Base-by-base conservation (phyloP, 2,113 vertebrate species). In the Odontesthes bonariensis region DNA sequence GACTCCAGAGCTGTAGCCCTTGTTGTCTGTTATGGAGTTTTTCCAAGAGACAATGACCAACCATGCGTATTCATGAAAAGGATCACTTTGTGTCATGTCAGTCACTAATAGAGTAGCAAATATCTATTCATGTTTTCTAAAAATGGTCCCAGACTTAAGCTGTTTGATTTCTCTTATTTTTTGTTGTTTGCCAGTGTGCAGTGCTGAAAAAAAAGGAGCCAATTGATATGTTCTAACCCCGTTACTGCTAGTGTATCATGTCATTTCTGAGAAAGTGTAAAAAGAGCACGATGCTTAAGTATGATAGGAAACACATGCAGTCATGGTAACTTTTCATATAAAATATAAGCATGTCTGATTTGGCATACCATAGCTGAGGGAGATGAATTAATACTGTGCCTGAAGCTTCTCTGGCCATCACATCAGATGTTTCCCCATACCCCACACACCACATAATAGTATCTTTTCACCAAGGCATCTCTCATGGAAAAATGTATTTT, bases 401-500 rank as follows among this genome's bases (percentile, higher is more conserved):
- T 35, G 10, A 70, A 83, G 75, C 63, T 46, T 67, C 76, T 82
- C 62, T 86, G 77, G 75, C 74, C 4, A 11, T 53, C 52, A 33
- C 51, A 22, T 52, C 40, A 13, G 65, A 86, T 59, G 42, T 63
- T 73, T 57, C 69, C 47, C 57, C 51, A 5, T 40, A 80, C 81
- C 79, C 63, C 86, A 81, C 79, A 85, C 77, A 75, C 77, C 80
- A 77, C 83, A 85, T 90, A 44, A 79, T 76, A 87, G 90, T 86
- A 88, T 84, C 66, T 69, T 67, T 73, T 86, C 67, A 85, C 81
- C 68, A 20, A 64, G 71, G 53, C 77, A 54, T 76, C 79, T 73
- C 68, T 77, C 73, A 71, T 75, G 81, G 81, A 84, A 90, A 87
- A 66, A 87, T 69, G n/a, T 51, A 65, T 88, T 87, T 74, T 79